Percentiles rank a stretch among this genome's conserved stretches.
Evolutionary conservation across 2,797 vertebrate species (phyloP).

Genomic region (Pantherophis alleghaniensis): DNA sequence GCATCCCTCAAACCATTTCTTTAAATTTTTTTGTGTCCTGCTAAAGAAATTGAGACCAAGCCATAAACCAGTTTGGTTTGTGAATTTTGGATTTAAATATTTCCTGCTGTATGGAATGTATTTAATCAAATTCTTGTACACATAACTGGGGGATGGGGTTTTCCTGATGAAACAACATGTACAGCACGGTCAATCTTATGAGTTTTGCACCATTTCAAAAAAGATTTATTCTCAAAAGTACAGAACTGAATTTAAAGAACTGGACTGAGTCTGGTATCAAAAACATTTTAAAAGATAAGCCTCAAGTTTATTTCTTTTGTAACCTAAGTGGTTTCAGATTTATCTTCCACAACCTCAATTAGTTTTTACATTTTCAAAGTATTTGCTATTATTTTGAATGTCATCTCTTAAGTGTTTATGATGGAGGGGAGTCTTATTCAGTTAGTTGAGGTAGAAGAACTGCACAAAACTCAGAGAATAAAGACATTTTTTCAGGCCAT

Average conservation of each 20-base stretch:
- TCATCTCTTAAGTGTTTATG: not conserved
- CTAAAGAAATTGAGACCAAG: not conserved
- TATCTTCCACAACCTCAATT: not conserved
- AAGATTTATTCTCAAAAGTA: not conserved
- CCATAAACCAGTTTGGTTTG: not conserved
- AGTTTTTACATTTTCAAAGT: not conserved
- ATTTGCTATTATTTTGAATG: not conserved
- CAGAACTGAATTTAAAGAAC: not conserved
- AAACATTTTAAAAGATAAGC: not conserved
- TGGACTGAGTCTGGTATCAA: not conserved
- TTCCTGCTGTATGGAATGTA: not conserved
- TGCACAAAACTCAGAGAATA: not conserved
- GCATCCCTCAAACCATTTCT: not conserved
- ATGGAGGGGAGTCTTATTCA: no score
- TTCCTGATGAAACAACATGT: not conserved
- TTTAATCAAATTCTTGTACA: not conserved
- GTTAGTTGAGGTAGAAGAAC: not conserved
- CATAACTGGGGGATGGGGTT: not conserved
- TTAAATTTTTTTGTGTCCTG: not conserved
- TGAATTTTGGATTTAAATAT: not conserved
- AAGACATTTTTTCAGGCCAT: not conserved
- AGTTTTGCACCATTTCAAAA: not conserved
- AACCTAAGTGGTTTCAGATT: not conserved
- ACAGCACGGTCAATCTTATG: not conserved
- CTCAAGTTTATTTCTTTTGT: slow-evolving; percentile 11